These are phyloP conservation scores for Tenthredo livida DNA, from an alignment of 2,888 invertebrate species.

Conservation along the genomic window DNA sequence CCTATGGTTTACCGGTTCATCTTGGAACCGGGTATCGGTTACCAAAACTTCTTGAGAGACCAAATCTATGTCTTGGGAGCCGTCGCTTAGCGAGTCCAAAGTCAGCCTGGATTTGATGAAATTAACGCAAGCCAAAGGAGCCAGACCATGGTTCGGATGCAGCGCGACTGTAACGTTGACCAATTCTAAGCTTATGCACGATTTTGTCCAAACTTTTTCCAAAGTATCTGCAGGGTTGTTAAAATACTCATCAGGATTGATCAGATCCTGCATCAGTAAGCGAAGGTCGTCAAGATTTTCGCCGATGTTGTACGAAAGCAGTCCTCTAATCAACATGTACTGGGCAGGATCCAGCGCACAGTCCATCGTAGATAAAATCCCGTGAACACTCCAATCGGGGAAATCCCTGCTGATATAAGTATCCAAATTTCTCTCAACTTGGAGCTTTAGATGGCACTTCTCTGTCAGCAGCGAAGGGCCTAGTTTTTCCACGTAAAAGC, in stretches of 20 bases:
- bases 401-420: conserved; percentile 78
- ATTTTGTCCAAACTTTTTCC: conserved; percentile 85
- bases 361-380: conserved; percentile 91
- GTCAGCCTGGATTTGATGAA: conserved; percentile 94
- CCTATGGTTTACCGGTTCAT: conserved; percentile 84
- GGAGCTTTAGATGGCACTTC: conserved; percentile 89
- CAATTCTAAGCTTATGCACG: conserved; percentile 90
- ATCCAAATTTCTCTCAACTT: conserved; percentile 91
- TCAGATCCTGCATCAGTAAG: conserved; percentile 67
- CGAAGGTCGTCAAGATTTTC: conserved; percentile 87
- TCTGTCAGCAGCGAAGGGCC: conserved; percentile 89
- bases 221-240: conserved; percentile 60
- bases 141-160: conserved; percentile 80
- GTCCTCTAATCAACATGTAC: conserved; percentile 92
- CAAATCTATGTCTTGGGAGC: conserved; percentile 94
- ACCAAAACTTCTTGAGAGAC: conserved; percentile 94
- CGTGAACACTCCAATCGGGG: conserved; percentile 92
- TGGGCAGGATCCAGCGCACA: conserved; percentile 90
- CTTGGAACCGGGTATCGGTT: conserved; percentile 86
- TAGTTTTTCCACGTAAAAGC: conserved; percentile 79
- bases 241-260: conserved; percentile 59
- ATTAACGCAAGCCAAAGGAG: conserved; percentile 90
- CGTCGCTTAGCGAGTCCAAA: conserved; percentile 92
- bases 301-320: conserved; percentile 93
- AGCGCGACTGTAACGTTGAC: conserved; percentile 91